Conservation (phyloP, 2,888 invertebrate genomes). For the Oscheius sp. region DNA sequence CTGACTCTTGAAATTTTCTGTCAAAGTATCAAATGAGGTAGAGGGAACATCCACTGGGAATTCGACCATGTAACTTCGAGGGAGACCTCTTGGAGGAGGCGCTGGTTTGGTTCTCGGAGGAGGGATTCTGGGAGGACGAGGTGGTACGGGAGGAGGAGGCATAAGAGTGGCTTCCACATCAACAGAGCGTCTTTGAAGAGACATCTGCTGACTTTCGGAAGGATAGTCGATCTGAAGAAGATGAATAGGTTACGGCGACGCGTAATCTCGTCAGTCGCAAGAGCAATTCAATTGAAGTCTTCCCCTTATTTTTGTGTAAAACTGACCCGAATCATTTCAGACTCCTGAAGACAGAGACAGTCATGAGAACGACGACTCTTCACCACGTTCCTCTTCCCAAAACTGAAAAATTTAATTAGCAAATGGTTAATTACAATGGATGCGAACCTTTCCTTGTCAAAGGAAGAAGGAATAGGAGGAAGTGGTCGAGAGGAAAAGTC, state of each 20-base stretch:
- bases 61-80: conserved; percentile 55
- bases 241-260: not conserved
- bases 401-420: conserved; percentile 78
- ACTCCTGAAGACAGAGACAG: conserved; percentile 86
- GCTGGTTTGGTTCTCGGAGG: conserved; percentile 36
- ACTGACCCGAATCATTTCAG: conserved; percentile 89
- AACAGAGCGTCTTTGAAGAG: conserved; percentile 44
- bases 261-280: conserved; percentile 24
- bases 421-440: not conserved
- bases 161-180: conserved; percentile 44
- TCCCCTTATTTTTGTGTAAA: not conserved
- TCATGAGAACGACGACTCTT: conserved; percentile 85
- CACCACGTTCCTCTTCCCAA: conserved; percentile 84
- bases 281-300: not conserved
- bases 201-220: conserved; percentile 34
- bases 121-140: conserved; percentile 49
- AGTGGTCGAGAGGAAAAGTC: conserved; percentile 13
- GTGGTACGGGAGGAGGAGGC: conserved; percentile 57
- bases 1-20: conserved; percentile 41
- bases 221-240: conserved; percentile 60
- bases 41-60: conserved; percentile 61
- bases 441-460: not conserved
- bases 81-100: conserved; percentile 54
- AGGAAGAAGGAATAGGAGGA: conserved; percentile 1
- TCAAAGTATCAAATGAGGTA: conserved; percentile 42